Base-by-base conservation (phyloP, 23 tunicate genomes). In the Botrylloides violaceus region DNA sequence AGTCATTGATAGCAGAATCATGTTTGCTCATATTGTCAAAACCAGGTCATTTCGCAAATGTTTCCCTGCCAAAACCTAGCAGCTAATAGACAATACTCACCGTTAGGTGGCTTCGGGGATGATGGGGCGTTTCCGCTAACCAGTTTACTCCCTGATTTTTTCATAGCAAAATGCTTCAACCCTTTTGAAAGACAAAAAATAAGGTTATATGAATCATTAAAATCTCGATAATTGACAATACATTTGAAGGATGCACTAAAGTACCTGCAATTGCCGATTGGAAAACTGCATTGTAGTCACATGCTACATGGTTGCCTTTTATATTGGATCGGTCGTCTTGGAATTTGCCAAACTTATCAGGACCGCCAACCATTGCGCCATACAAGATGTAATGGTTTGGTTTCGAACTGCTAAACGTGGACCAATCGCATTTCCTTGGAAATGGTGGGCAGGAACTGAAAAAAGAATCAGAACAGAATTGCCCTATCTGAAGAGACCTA, bases 351-450 rank as follows among this genome's bases (percentile, higher is more conserved):
- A 49, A 36, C 26, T 66, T 34, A 66, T 77, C 62, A n/a, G 81
- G 57, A 2, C 81, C 81, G 21, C 81, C 81, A 4, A 77, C 81
- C 38, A 77, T 28, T 6, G 77, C 81, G 33, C 81, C 81, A 77
- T 77, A 77, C 28, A 77, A n/a, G 18, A 77, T 66, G 61, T 72
- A 77, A 43, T 77, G 39, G 39, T 77, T 77, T 3, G 78, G 78
- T 6, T 77, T 21, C 6, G 58, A 0, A 15, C 76, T 49, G 1
- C 66, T 39, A 30, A 22, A 68, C n/a, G 57, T 37, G 36, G 49
- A 35, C 74, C 74, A 68, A 36, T 68, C 74, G 57, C 74, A 68
- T 15, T 39, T 68, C 29, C 26, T 39, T 1, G 74, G 74, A 68
- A 32, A 68, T 7, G 74, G 74, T 35, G 74, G 74, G 57, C 74